Evolutionary conservation across 2,888 invertebrate species (phyloP), one percentile per base, ranked within the genome.

Genomic region (Acrocera orbiculus): DNA sequence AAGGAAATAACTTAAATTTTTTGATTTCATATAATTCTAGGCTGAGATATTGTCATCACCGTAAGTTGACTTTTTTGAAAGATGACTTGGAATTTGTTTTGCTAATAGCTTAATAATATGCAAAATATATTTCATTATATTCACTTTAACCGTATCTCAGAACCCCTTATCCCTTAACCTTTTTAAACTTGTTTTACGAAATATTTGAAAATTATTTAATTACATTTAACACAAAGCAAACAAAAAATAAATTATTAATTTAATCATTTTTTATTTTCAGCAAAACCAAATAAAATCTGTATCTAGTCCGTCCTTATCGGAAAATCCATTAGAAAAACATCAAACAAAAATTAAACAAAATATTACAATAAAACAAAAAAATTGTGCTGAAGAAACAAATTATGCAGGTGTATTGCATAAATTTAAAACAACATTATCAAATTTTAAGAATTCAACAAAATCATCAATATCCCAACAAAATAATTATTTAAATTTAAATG

Each of bases 361-460:
- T 20, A 25, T 28, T 16, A 10, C 31, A 29, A 32, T 32, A 30
- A 38, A 31, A 16, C 36, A 34, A 24, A 38, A 28, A 28, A 27
- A 37, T 32, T 32, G 35, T 35, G 34, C 35, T 40, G 38, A 41
- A 14, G 28, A 36, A 29, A 26, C 27, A 37, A 44, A 52, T 17
- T 50, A 51, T 40, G 69, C 70, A 46, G 70, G 74, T 50, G 73
- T 76, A 24, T 55, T 76, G 42, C 73, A 76, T 47, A 76, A 76
- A 56, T 76, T 77, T 54, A 65, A 73, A 38, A 76, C 76, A 51
- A 75, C 73, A 40, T 70, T 77, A 49, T 73, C 74, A 36, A 53
- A 54, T 41, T 55, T 61, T 35, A 58, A 55, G 32, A 52, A 46
- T 34, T 46, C 41, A 34, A 40, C 44, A 40, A 19, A 16, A 24